Base-by-base conservation (phyloP, 1,140 invertebrate species). In the Coboldia fuscipes region DNA sequence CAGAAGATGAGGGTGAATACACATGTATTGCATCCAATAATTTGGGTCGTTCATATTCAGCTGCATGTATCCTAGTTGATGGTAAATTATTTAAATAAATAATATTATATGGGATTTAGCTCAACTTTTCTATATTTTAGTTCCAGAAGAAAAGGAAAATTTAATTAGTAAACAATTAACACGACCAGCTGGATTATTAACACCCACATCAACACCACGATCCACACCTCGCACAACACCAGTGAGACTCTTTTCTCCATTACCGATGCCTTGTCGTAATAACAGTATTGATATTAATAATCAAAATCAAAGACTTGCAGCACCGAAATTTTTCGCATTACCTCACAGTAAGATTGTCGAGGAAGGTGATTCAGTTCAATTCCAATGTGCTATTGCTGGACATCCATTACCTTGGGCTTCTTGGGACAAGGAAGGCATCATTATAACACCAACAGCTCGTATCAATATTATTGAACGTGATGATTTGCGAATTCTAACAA, bases 1-100 rank as follows among this genome's bases (percentile, higher is more conserved):
- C 80, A 1, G 81, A 86, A 46, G 84, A 90, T 49, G 78, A 84
- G 44, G 84, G 84, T n/a, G 76, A 81, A 42, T 92, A 88, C 50
- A 75, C 71, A 1, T 89, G 83, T 45, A 69, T 80, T 30, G 81
- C 76, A 6, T 70, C 67, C 42, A 89, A 89, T 48, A 67, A 70
- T 37, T 60, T 82, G 31, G 84, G 84, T 28, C 75, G 78, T 47
- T 72, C 75, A 0, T 65, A 66, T 26, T 80, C 78, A 3, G 79
- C 75, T 2, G 76, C 79, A 4, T 81, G 75, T 47, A 61, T 86
- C 4, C 65, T 81, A 17, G 78, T 85, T 8, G 76, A 83, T 54
- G 68, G 77, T 82, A 61, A 71, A 56, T 56, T 17, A 17, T 7
- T 31, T 36, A 22, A 17, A 31, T 36, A 15, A 17, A 20, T 33